Conservation (phyloP, 30 jellyfish, hydroid and myxozoan genomes). For the Catostylus mosaicus region DNA sequence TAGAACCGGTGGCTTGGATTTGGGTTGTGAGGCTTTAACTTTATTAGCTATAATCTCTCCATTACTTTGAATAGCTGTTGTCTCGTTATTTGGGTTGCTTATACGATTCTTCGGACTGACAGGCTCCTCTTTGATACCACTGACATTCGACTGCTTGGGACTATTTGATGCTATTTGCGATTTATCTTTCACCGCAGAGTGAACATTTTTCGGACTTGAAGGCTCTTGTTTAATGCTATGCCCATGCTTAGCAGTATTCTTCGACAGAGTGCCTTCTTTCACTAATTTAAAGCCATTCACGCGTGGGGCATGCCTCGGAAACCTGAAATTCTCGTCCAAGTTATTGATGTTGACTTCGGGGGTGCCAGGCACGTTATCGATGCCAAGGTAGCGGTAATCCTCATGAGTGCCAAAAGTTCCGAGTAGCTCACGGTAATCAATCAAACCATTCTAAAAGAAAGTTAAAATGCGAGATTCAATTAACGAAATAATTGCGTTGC, state of each 20-base stretch:
- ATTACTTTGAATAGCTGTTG: constrained; percentile 5
- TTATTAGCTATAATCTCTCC: constrained; percentile 2
- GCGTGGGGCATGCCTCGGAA: constrained; percentile 5
- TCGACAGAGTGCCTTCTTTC: neutral
- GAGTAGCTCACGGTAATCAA: constrained; percentile 73
- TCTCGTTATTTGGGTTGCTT: neutral
- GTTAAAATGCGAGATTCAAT: too few species aligned
- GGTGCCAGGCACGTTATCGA: constrained; percentile 94
- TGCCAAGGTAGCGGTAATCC: constrained; percentile 80
- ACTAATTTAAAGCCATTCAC: constrained; percentile 45
- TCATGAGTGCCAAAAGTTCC: constrained; percentile 49
- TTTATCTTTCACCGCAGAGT: neutral
- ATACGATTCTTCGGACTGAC: constrained; percentile 20
- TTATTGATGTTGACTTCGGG: constrained; percentile 74
- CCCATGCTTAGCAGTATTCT: neutral
- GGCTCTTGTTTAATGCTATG: constrained; percentile 16
- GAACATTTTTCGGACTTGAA: neutral
- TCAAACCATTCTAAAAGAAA: constrained; percentile 70
- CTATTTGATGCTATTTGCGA: neutral
- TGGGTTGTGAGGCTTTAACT: constrained; percentile 6
- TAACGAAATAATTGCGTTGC: too few species aligned
- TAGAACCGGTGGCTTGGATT: constrained; percentile 64
- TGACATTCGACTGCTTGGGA: neutral
- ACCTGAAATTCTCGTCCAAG: constrained; percentile 24
- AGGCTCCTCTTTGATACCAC: constrained; percentile 33